phyloP scores from a whole-genome alignment of 2,113 vertebrate genomes.

The Octodon degus region DNA sequence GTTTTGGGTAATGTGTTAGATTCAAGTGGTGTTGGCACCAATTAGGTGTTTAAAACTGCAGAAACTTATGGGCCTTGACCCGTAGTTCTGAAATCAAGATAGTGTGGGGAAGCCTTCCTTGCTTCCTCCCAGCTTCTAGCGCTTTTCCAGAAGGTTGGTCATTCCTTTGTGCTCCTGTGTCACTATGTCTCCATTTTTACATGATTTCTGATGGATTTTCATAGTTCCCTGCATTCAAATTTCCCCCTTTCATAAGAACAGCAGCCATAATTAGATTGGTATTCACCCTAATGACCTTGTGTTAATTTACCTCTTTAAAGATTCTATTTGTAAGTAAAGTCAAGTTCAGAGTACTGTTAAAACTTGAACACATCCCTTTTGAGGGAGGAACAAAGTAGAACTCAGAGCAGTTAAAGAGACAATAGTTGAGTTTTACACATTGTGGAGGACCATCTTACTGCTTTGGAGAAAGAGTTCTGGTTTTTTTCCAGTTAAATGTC shows the following conservation, averaged over 20 bases:
- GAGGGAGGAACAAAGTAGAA: not conserved
- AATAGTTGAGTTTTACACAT: not conserved
- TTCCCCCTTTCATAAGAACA: not conserved
- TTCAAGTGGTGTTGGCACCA: not conserved
- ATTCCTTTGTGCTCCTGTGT: not conserved
- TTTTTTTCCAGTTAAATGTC: not conserved
- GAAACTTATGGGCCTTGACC: not conserved
- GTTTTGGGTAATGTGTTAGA: not conserved
- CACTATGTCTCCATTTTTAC: not conserved
- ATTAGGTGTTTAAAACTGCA: not conserved
- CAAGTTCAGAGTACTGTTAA: not conserved
- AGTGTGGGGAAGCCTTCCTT: not conserved
- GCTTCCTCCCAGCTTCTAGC: not conserved
- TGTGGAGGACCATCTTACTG: not conserved
- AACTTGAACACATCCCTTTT: not conserved
- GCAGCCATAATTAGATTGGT: not conserved
- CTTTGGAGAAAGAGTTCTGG: not conserved
- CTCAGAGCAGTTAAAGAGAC: not conserved
- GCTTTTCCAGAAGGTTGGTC: not conserved
- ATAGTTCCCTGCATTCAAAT: not conserved
- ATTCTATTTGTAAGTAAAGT: not conserved
- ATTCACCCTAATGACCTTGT: not conserved
- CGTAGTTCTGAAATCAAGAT: not conserved
- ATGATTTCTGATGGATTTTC: not conserved
- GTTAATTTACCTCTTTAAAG: slow-evolving; percentile 24